phyloP scores from a whole-genome alignment of 1,140 invertebrate species.

The Listronotus bonariensis region DNA sequence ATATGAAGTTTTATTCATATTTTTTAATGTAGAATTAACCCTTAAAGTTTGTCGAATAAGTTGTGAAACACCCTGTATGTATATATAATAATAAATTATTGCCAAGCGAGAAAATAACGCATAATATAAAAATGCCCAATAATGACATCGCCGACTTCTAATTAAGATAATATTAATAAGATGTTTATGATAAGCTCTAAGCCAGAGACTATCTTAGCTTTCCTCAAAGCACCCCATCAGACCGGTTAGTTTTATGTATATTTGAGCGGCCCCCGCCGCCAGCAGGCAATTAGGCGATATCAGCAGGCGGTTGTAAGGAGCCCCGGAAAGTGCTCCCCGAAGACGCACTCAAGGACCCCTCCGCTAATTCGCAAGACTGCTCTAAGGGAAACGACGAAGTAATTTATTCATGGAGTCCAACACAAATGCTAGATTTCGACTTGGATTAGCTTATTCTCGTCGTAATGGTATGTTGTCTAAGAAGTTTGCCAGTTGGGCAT shows the following conservation, averaged over 20 bases:
- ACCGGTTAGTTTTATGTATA: conserved; percentile 26
- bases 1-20: no score
- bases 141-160: no score
- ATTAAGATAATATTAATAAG: no score
- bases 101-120: no score
- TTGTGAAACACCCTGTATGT: no score
- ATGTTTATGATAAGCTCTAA: conserved; percentile 1
- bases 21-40: no score
- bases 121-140: no score
- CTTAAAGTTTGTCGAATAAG: no score
- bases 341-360: conserved; percentile 22
- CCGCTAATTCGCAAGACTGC: conserved; percentile 30
- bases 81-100: no score
- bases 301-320: conserved; percentile 32
- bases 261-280: conserved; percentile 22
- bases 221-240: conserved; percentile 18
- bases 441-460: conserved; percentile 27
- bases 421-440: conserved; percentile 23
- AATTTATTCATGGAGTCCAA: conserved; percentile 31
- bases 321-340: conserved; percentile 32
- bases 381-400: conserved; percentile 27
- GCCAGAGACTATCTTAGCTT: conserved; percentile 11
- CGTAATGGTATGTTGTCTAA: conserved; percentile 29
- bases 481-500: conserved; percentile 8
- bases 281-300: conserved; percentile 33